These are phyloP conservation scores for Hymenopus coronatus DNA, from an alignment of 2,888 invertebrate species.

Conservation along the genomic window DNA sequence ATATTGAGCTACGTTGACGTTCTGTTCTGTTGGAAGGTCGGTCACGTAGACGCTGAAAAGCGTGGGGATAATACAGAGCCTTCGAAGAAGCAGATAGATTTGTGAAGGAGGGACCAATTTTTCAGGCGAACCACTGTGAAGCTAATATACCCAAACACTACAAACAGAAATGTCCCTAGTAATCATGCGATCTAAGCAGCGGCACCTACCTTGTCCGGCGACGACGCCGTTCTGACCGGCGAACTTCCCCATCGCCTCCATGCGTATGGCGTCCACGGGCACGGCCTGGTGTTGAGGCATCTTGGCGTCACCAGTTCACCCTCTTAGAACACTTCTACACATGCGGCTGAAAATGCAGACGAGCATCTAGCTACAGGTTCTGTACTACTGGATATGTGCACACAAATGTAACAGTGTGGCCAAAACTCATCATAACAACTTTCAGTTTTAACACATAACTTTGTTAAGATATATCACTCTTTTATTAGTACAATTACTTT, in stretches of 20 bases:
- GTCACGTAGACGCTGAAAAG: too few relatives aligned
- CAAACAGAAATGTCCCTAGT: neutral
- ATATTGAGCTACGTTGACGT: too few relatives aligned
- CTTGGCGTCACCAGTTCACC: neutral
- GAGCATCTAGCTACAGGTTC: constrained; percentile 1
- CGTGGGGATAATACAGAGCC: too few relatives aligned
- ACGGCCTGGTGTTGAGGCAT: constrained; percentile 21
- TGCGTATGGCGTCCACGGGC: constrained; percentile 57
- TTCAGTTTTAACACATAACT: too few relatives aligned
- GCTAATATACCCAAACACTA: too few relatives aligned
- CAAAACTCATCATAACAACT: neutral
- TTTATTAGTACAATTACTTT: too few relatives aligned
- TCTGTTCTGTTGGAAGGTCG: too few relatives aligned
- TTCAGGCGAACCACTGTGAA: too few relatives aligned
- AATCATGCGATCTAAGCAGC: neutral
- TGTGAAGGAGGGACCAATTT: too few relatives aligned
- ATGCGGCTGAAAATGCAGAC: constrained; percentile 15
- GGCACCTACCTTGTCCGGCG: constrained; percentile 25
- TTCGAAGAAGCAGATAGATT: too few relatives aligned
- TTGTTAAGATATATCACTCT: too few relatives aligned
- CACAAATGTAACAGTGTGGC: neutral
- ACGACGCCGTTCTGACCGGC: constrained; percentile 55
- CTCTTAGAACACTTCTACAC: constrained; percentile 1
- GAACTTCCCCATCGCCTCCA: constrained; percentile 63
- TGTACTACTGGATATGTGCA: neutral